Conservation (phyloP, 2,113 vertebrate genomes). For the Nettapus auritus region DNA sequence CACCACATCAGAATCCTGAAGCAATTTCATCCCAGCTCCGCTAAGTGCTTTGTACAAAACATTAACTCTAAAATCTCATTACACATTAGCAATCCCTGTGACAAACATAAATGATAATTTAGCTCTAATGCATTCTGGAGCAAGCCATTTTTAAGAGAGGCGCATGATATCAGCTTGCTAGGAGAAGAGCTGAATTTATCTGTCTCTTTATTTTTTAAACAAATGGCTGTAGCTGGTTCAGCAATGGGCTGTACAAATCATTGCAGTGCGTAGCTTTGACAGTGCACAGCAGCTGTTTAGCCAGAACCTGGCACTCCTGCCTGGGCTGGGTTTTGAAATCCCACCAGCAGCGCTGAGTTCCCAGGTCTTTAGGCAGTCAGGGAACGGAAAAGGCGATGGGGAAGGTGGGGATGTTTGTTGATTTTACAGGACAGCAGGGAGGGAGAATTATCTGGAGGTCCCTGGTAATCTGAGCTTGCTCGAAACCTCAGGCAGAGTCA, state of each 20-base stretch:
- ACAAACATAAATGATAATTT: constrained; percentile 77
- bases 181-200: constrained; percentile 26
- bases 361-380: not conserved
- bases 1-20: constrained; percentile 72
- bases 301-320: not conserved
- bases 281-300: not conserved
- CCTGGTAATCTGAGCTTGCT: not conserved
- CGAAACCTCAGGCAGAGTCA: not conserved
- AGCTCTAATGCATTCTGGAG: constrained; percentile 66
- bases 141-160: constrained; percentile 47
- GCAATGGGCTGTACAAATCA: not conserved
- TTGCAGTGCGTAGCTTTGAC: not conserved
- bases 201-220: constrained; percentile 50
- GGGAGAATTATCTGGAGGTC: not conserved
- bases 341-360: not conserved
- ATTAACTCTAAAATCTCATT: constrained; percentile 81
- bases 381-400: not conserved
- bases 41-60: constrained; percentile 80
- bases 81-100: constrained; percentile 71
- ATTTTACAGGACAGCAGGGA: not conserved
- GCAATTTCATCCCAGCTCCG: constrained; percentile 69
- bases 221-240: constrained; percentile 13
- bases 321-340: constrained; percentile 31
- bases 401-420: not conserved
- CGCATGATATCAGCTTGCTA: not conserved